Percentiles rank a stretch among this genome's conserved stretches.
Evolutionary conservation across 1,140 invertebrate genomes (phyloP).

Genomic region (Aphis gossypii): DNA sequence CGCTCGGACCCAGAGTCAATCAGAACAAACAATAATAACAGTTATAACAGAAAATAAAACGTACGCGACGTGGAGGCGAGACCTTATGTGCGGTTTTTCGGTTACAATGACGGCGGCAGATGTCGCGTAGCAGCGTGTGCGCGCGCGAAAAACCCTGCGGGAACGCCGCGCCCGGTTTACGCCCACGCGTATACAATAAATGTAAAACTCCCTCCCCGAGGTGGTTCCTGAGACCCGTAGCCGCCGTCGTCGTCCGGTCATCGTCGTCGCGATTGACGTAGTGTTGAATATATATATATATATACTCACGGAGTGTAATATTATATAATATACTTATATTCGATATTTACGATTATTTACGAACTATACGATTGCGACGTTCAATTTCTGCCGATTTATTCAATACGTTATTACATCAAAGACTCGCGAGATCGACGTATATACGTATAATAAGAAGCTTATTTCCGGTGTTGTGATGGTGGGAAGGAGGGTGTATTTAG

Average conservation of each 20-base stretch:
- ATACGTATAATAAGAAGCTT: too few relatives aligned
- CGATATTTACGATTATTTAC: not conserved
- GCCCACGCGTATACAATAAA: constrained; percentile 40
- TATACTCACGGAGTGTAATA: not conserved
- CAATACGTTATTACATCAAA: too few relatives aligned
- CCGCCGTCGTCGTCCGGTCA: not conserved
- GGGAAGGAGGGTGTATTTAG: too few relatives aligned
- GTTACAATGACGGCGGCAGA: constrained; percentile 35
- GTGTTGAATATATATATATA: too few relatives aligned
- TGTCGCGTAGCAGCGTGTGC: constrained; percentile 37
- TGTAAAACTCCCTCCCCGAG: constrained; percentile 14
- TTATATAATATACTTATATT: not conserved
- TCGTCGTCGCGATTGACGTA: not conserved
- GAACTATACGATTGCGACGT: too few relatives aligned
- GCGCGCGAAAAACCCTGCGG: constrained; percentile 12
- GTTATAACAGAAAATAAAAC: constrained; percentile 8
- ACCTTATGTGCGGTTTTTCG: constrained; percentile 57
- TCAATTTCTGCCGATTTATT: not conserved
- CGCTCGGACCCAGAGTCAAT: constrained; percentile 41
- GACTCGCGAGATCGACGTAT: too few relatives aligned
- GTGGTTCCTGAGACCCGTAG: not conserved
- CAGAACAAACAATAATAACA: constrained; percentile 48
- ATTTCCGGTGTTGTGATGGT: too few relatives aligned
- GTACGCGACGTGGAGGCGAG: not conserved
- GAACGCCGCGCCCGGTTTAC: constrained; percentile 48